Conservation (phyloP, 2,888 invertebrate genomes). For the Lutraria lutraria region DNA sequence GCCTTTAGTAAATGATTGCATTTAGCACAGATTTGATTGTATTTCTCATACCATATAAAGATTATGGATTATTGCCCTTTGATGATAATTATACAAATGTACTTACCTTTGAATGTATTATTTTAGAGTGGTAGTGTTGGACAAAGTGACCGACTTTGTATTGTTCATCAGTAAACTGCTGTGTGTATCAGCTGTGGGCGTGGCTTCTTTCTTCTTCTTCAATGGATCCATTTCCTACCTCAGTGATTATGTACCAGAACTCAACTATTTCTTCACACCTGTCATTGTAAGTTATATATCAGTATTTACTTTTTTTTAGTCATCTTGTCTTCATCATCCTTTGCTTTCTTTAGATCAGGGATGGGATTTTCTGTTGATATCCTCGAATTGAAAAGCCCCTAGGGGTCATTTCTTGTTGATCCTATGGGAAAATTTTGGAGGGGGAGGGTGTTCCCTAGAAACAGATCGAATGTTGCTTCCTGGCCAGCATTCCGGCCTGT, state of each 20-base stretch:
- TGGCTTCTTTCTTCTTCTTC: constrained; percentile 92
- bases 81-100: background rate
- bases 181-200: constrained; percentile 92
- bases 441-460: too few relatives aligned
- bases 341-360: too few relatives aligned
- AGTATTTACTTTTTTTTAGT: background rate
- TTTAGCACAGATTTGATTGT: too few relatives aligned
- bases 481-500: too few relatives aligned
- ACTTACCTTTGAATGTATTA: background rate
- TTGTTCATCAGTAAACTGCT: constrained; percentile 96
- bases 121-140: constrained; percentile 88
- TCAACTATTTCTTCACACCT: constrained; percentile 93
- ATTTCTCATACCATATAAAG: too few relatives aligned
- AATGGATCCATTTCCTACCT: constrained; percentile 82
- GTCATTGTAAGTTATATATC: constrained; percentile 89
- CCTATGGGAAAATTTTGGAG: too few relatives aligned
- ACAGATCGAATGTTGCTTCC: too few relatives aligned
- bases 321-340: background rate
- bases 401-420: too few relatives aligned
- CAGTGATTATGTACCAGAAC: constrained; percentile 87
- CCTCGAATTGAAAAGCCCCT: too few relatives aligned
- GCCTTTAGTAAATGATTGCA: too few relatives aligned
- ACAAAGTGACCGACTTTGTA: constrained; percentile 93
- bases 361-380: too few relatives aligned
- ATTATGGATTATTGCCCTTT: background rate